Evolutionary conservation across 2,113 vertebrate genomes (phyloP), one percentile per base, ranked within the genome.

Genomic region (Syngnathus floridae): DNA sequence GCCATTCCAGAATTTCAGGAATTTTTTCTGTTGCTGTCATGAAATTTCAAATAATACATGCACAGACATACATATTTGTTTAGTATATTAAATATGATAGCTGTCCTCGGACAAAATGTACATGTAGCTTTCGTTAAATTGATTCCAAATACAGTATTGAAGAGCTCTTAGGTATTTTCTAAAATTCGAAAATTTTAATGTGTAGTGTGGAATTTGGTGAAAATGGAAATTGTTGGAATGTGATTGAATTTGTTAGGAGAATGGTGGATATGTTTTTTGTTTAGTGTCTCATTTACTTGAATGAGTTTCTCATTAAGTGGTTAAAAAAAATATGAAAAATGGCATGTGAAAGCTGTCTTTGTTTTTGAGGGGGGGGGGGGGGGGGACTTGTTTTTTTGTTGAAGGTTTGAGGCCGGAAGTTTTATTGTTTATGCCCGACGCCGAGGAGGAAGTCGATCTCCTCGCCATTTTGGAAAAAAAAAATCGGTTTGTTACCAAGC

Each of bases 381-480:
- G n/a, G n/a, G n/a, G 1, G 1, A 22, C 2, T 7, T 1, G 21
- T 46, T 76, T 86, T 84, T 76, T 72, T 82, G 14, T 48, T 81
- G 81, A 82, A 84, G 1, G 45, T 7, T 0, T 13, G 0, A 0
- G 0, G 2, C 13, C 51, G 82, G 84, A 86, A 74, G 66, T 69
- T 0, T 26, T 46, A 48, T 76, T 77, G 75, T 65, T 64, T 62
- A 66, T 62, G 37, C 66, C 0, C n/a, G 12, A 41, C 21, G 21
- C 59, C 3, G 21, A 48, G 14, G 26, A 77, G 77, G 78, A 84
- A 82, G 17, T 5, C 41, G 12, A 9, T 5, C 36, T 38, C 41
- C 59, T 70, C 89, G 87, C 88, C 89, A 90, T 90, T 90, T 90
- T 90, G 82, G 82, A 74, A 7, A 8, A 16, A 16, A 55, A 35